Base-by-base conservation (phyloP, 2,888 invertebrate genomes). In the Eupelmus urozonus region DNA sequence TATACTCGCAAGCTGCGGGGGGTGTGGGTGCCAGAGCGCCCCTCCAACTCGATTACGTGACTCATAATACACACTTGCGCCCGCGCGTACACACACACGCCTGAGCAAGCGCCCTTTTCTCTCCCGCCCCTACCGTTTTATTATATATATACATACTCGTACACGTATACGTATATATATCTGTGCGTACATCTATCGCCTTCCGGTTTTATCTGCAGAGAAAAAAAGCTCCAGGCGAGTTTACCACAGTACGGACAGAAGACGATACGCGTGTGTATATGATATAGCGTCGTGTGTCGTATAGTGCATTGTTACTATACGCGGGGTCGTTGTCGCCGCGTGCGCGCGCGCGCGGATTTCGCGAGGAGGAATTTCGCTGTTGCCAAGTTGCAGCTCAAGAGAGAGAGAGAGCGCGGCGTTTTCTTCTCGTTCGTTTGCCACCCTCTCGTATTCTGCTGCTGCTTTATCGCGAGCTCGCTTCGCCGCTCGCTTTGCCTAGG, bases 41-140 rank as follows among this genome's bases (percentile, higher is more conserved):
- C 60, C 87, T 84, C 83, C 84, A 75, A 81, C 82, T 81, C 83
- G 84, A 85, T 85, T 85, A 83, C 86, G 81, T 87, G 87, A 87
- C 86, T 87, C 87, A 87, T 86, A 86, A 84, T 84, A 80, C 85
- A 85, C 84, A 85, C 84, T 85, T 84, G 84, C 81, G 79, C 82
- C 82, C 84, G 78, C 73, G 73, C 71, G 73, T 72, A 62, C 73
- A 42, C 23, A 4, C 29, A 20, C 23, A 23, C 34, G 20, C 42
- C n/a, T n/a, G n/a, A n/a, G n/a, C n/a, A n/a, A n/a, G 55, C 13
- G 63, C 27, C 67, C 55, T 29, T 34, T 45, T 45, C 11, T 34
- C 57, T 45, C 25, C 62, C n/a, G 5, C 42, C 29, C 40, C 25
- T 40, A 2, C 40, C n/a, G 20, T 49, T 62, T 23, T 25, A 25